Evolutionary conservation across 1,140 invertebrate species (phyloP).

Genomic region (Orussus abietinus): DNA sequence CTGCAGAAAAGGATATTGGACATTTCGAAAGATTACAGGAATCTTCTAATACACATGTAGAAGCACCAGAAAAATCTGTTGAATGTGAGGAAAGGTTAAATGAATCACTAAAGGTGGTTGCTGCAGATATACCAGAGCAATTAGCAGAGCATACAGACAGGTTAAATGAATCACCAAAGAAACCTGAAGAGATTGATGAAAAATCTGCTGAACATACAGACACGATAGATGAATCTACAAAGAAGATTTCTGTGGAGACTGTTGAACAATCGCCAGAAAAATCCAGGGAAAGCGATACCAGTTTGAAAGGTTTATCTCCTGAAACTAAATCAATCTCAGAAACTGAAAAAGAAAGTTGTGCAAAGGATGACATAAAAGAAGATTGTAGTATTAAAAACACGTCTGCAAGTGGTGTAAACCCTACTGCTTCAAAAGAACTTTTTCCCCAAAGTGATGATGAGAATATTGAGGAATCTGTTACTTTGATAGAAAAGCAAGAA

Average conservation of each 20-base stretch:
- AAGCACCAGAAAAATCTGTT: constrained; percentile 1
- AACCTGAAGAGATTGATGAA: constrained; percentile 19
- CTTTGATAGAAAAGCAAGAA: too few relatives aligned
- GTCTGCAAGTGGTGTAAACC: too few relatives aligned
- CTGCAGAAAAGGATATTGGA: too few relatives aligned
- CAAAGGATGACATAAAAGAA: constrained; percentile 31
- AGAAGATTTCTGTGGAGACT: constrained; percentile 8
- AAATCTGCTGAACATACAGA: constrained; percentile 1
- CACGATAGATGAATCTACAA: not conserved
- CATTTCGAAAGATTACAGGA: too few relatives aligned
- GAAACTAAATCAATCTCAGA: constrained; percentile 23
- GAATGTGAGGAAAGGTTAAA: too few relatives aligned
- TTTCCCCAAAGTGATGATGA: too few relatives aligned
- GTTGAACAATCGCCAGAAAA: not conserved
- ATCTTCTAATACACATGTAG: too few relatives aligned
- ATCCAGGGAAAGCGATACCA: not conserved
- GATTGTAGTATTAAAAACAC: too few relatives aligned
- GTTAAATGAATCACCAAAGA: constrained; percentile 11
- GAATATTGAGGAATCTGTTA: too few relatives aligned
- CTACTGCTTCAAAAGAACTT: too few relatives aligned
- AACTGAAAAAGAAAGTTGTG: constrained; percentile 26
- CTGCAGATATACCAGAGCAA: too few relatives aligned
- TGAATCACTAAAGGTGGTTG: too few relatives aligned
- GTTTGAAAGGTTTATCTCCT: constrained; percentile 10
- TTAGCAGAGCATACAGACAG: constrained; percentile 4